Percentiles rank a stretch among this genome's conserved stretches.
These are phyloP conservation scores for Guaruba guarouba DNA, from an alignment of 2,113 vertebrate genomes.

Conservation along the genomic window DNA sequence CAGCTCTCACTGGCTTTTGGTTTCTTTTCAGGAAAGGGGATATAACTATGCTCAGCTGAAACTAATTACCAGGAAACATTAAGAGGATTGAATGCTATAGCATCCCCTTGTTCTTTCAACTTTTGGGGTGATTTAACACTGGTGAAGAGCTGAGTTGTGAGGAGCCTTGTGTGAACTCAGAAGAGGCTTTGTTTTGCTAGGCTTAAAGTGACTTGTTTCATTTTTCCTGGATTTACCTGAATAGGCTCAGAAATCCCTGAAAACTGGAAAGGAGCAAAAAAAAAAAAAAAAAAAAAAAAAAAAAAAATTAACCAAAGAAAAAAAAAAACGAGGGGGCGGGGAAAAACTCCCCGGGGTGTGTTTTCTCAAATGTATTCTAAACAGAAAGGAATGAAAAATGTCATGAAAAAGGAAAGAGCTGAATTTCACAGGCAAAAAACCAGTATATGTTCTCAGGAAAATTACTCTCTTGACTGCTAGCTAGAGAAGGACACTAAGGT, in stretches of 20 bases:
- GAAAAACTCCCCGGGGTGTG: too few species aligned
- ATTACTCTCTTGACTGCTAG: background rate
- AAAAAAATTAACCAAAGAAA: background rate
- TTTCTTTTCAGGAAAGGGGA: background rate
- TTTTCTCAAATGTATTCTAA: background rate
- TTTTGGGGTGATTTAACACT: constrained; percentile 5
- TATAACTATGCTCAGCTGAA: background rate
- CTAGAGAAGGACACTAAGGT: background rate
- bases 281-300: background rate
- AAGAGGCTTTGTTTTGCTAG: background rate
- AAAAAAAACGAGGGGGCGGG: too few species aligned
- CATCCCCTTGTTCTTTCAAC: background rate
- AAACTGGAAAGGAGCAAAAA: background rate
- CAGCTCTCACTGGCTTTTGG: background rate
- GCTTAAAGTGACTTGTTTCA: background rate
- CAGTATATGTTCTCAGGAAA: background rate
- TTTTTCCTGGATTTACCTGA: background rate
- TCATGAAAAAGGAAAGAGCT: background rate
- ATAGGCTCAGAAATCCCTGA: background rate
- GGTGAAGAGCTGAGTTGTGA: background rate
- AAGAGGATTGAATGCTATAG: background rate
- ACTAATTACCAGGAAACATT: background rate
- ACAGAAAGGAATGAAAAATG: background rate
- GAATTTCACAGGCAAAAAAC: background rate
- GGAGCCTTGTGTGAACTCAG: background rate